Percentiles rank a stretch among this genome's conserved stretches.
These are phyloP conservation scores for Neoitamus cyanurus DNA, from an alignment of 2,888 invertebrate genomes.

Conservation along the genomic window DNA sequence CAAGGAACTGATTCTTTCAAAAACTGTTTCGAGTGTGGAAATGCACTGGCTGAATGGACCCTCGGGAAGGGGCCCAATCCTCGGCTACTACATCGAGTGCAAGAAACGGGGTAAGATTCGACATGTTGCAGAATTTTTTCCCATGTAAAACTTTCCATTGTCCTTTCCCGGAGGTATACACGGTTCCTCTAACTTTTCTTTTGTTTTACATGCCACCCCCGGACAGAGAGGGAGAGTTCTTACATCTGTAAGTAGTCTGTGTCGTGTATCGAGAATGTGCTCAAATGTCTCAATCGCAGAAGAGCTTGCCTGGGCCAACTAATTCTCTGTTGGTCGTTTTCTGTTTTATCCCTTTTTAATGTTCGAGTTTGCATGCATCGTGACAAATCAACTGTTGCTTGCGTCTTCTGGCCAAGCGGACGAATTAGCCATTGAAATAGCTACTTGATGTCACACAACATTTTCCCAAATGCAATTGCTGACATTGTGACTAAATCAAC, in stretches of 20 bases:
- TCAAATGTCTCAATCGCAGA: neutral
- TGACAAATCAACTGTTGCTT: neutral
- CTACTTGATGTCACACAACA: neutral
- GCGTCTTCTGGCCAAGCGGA: neutral
- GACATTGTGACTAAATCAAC: neutral
- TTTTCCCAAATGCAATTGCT: neutral
- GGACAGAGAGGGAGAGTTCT: constrained; percentile 64
- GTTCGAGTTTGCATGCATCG: neutral
- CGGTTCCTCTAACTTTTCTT: neutral
- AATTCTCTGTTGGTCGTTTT: neutral
- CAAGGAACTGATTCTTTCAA: constrained; percentile 76
- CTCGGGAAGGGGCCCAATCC: constrained; percentile 83
- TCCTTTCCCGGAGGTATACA: neutral
- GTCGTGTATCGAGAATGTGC: constrained; percentile 12
- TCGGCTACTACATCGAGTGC: constrained; percentile 92
- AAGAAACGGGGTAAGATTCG: constrained; percentile 75
- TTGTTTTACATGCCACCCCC: constrained; percentile 45
- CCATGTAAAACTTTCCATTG: neutral
- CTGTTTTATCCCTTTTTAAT: neutral
- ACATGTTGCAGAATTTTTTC: neutral
- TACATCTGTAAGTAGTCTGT: constrained; percentile 64
- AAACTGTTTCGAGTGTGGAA: constrained; percentile 85
- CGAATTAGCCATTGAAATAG: neutral
- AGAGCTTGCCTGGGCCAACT: neutral
- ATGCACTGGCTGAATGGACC: constrained; percentile 90